Evolutionary conservation across 2,797 vertebrate species (phyloP).

Genomic region (Bradypus variegatus): DNA sequence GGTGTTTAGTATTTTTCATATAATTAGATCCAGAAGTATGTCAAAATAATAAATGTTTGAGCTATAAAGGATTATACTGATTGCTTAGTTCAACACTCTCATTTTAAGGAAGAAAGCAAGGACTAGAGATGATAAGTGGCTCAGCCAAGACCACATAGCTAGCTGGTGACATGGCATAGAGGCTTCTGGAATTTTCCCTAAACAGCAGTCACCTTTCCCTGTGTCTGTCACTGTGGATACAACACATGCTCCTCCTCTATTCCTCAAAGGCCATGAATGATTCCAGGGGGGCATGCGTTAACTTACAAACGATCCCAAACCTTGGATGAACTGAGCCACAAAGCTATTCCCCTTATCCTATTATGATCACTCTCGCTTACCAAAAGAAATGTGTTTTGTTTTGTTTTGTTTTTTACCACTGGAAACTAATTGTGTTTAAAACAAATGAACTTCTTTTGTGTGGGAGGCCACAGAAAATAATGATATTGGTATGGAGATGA

Average conservation of each 20-base stretch:
- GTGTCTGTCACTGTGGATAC: background rate
- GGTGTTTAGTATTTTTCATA: constrained; percentile 26
- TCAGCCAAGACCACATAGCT: background rate
- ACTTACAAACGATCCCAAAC: background rate
- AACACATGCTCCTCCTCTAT: background rate
- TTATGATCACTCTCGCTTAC: background rate
- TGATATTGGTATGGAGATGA: constrained; percentile 5
- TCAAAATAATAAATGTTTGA: constrained; percentile 34
- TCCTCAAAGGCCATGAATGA: background rate
- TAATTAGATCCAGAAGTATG: constrained; percentile 24
- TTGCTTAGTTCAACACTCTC: background rate
- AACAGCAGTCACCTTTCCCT: background rate
- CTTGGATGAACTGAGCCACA: background rate
- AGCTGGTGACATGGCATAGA: background rate
- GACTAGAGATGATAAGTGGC: background rate
- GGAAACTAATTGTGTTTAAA: background rate
- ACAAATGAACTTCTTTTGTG: background rate
- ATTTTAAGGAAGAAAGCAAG: constrained; percentile 1
- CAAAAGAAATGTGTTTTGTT: background rate
- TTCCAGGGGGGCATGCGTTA: background rate
- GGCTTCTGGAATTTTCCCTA: background rate
- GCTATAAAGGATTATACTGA: background rate
- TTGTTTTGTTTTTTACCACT: background rate
- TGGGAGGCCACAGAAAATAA: background rate
- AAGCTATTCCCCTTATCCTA: background rate